phyloP scores from a whole-genome alignment of 2,113 vertebrate species.

The Aphyosemion australe region DNA sequence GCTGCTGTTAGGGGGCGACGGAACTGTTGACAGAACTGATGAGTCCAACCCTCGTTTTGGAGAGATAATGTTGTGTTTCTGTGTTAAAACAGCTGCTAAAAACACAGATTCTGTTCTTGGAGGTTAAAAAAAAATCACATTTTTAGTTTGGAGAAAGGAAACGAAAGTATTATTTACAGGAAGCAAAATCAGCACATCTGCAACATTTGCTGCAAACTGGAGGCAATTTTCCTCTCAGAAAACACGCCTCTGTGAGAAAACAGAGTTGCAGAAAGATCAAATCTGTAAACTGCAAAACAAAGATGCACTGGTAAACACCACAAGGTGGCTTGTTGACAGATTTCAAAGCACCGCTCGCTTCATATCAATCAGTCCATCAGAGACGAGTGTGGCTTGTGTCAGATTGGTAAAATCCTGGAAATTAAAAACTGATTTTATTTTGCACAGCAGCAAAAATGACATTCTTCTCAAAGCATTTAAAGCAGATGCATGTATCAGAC shows the following conservation, averaged over 20 bases:
- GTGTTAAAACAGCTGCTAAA: neutral
- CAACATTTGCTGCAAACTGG: constrained; percentile 5
- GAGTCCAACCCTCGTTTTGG: constrained; percentile 49
- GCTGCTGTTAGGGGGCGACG: too few species aligned
- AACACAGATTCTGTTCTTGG: neutral
- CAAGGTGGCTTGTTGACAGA: constrained; percentile 6
- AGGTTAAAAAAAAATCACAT: neutral
- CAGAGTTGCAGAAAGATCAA: neutral
- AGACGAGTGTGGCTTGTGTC: neutral
- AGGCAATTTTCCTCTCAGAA: constrained; percentile 2
- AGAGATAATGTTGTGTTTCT: constrained; percentile 18
- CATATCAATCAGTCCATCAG: constrained; percentile 1
- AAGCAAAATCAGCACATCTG: neutral
- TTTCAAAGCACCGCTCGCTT: neutral
- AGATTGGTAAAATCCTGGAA: neutral
- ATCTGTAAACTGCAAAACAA: neutral
- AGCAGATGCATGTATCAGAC: neutral
- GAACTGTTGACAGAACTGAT: neutral
- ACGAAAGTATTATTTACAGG: neutral
- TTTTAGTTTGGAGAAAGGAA: neutral
- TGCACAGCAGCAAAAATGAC: too few species aligned
- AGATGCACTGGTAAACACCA: neutral
- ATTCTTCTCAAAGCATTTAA: neutral
- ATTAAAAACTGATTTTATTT: neutral
- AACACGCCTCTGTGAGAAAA: constrained; percentile 1